These are phyloP conservation scores for Plodia interpunctella DNA, from an alignment of 1,140 invertebrate species.

Conservation along the genomic window DNA sequence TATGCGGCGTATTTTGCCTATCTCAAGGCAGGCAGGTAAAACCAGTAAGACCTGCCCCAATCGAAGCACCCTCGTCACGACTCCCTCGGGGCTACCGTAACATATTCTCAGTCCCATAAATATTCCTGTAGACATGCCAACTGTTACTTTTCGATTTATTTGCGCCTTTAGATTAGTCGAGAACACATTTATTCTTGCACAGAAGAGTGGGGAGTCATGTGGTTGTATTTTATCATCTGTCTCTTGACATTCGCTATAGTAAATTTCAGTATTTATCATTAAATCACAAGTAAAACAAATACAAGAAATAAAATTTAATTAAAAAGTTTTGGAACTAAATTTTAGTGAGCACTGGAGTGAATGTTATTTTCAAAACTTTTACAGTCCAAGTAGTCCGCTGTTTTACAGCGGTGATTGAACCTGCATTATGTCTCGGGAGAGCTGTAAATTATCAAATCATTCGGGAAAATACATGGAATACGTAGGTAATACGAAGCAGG, in stretches of 20 bases:
- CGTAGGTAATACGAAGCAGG: constrained; percentile 58
- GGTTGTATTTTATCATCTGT: background rate
- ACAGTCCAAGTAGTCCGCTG: background rate
- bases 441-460: background rate
- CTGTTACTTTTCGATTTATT: constrained; percentile 17
- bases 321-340: too few species aligned
- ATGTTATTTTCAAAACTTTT: too few species aligned
- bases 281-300: background rate
- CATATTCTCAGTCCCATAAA: constrained; percentile 19
- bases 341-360: too few species aligned
- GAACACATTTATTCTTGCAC: background rate
- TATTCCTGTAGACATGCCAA: constrained; percentile 13
- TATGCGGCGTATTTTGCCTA: background rate
- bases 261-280: too few species aligned
- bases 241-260: too few species aligned
- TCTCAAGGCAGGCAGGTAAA: background rate
- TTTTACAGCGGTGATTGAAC: background rate
- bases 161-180: constrained; percentile 8
- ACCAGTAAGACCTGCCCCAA: constrained; percentile 3
- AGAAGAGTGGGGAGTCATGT: background rate
- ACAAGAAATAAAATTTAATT: too few species aligned
- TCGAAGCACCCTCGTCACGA: constrained; percentile 23
- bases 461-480: constrained; percentile 21
- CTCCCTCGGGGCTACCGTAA: constrained; percentile 13
- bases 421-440: background rate